Evolutionary conservation across 2,113 vertebrate genomes (phyloP), one percentile per base, ranked within the genome.

Genomic region (Apteryx mantelli): DNA sequence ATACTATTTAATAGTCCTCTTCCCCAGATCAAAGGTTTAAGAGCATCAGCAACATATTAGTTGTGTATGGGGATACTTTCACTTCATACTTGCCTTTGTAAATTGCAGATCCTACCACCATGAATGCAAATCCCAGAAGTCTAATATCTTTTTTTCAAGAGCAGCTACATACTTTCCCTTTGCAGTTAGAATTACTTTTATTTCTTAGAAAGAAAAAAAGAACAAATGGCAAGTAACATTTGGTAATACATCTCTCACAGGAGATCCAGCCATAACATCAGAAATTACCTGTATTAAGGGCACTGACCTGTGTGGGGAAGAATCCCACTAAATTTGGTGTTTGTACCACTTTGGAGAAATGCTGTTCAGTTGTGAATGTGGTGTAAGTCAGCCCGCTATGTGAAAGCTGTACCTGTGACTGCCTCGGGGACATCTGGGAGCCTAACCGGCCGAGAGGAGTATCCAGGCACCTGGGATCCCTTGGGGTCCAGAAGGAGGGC

Each of bases 391-490:
- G 15, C 4, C 34, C n/a, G 14, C 28, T 11, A 2, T 0, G 0
- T 13, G 40, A 46, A 48, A 25, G 4, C 32, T 0, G 0, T 18
- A 3, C 8, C 5, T 0, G 8, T 66, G 26, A 11, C 40, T 68
- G 40, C 11, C 18, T 44, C 12, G 30, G 28, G 13, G 38, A 32
- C 28, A 32, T 44, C 40, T 68, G 15, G 17, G 19, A 44, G 40
- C 60, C 20, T 21, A 61, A 11, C 34, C 20, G 18, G 46, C 11
- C 11, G 4, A 58, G 56, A 68, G 28, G 40, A 68, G 17, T 44
- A 11, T 42, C 28, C 20, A 25, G 64, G 11, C 64, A 44, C 16
- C 7, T 20, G 26, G 40, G 40, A 42, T 30, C 28, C 28, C 18
- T 32, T 68, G 18, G 42, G 18, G 8, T 32, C 40, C 30, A 20